These are phyloP conservation scores for Boloria selene DNA, from an alignment of 2,888 invertebrate species.

Conservation along the genomic window DNA sequence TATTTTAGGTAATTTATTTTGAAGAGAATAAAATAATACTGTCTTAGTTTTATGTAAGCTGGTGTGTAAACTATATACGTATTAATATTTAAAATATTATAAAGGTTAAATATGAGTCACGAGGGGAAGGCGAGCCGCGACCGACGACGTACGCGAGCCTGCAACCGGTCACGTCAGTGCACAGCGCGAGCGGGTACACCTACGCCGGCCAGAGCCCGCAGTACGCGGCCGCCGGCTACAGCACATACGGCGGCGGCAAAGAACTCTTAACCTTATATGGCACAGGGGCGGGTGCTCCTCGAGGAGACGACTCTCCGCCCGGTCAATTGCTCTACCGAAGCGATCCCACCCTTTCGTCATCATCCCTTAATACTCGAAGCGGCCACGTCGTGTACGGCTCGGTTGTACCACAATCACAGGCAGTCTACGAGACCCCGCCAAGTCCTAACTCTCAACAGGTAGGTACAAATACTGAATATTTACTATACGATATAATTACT, in stretches of 20 bases:
- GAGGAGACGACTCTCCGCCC: conserved; percentile 80
- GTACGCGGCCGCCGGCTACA: conserved; percentile 57
- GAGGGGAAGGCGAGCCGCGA: conserved; percentile 64
- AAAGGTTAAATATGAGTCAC: conserved; percentile 72
- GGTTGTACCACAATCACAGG: conserved; percentile 70
- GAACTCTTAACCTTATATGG: conserved; percentile 56
- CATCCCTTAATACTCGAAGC: conserved; percentile 78
- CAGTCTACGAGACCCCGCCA: conserved; percentile 79
- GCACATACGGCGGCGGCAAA: conserved; percentile 47
- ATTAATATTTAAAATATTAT: neutral
- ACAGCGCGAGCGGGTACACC: conserved; percentile 58
- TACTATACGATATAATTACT: no score
- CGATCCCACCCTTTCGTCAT: conserved; percentile 86
- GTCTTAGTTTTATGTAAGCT: no score
- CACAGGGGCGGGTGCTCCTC: conserved; percentile 52
- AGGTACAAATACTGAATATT: neutral
- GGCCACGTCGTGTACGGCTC: conserved; percentile 77
- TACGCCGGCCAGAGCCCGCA: conserved; percentile 66
- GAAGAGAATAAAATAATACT: neutral
- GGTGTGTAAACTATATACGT: neutral
- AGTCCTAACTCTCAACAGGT: conserved; percentile 83
- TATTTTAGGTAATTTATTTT: no score
- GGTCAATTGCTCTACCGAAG: conserved; percentile 83
- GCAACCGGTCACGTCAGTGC: conserved; percentile 83
- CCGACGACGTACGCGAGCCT: conserved; percentile 83